Conservation (phyloP, 64 coral and sea anemone genomes). For the Actinia equina region DNA sequence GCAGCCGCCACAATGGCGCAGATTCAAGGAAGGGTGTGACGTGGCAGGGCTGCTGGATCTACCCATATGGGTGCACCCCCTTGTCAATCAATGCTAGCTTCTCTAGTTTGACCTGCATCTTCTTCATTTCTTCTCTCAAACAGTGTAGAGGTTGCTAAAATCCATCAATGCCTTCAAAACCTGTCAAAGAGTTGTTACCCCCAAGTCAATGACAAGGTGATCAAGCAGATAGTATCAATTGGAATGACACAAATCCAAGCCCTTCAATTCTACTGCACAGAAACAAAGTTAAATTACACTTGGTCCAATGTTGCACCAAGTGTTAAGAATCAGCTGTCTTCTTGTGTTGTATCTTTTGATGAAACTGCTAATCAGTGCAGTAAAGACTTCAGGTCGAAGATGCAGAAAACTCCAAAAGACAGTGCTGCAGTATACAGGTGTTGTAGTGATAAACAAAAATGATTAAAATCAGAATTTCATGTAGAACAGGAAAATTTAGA, state of each 20-base stretch:
- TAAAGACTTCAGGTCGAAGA: not conserved
- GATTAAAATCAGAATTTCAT: too few relatives aligned
- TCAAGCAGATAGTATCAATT: slow-evolving; percentile 3
- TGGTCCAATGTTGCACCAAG: not conserved
- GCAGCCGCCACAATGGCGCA: too few relatives aligned
- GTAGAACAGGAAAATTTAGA: too few relatives aligned
- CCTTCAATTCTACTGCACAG: slow-evolving; percentile 18
- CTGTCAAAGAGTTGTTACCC: slow-evolving; percentile 5
- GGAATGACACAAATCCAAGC: slow-evolving; percentile 10
- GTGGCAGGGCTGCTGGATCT: too few relatives aligned
- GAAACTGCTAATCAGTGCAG: not conserved
- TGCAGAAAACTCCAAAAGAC: not conserved
- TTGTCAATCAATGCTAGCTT: too few relatives aligned
- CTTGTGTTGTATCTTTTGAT: slow-evolving; percentile 2
- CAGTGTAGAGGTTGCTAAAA: not conserved
- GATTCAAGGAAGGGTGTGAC: too few relatives aligned
- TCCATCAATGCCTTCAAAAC: not conserved
- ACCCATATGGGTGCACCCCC: too few relatives aligned
- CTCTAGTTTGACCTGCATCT: not conserved
- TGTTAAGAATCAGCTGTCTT: not conserved
- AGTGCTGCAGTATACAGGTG: not conserved
- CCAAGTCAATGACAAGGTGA: not conserved
- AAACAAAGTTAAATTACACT: not conserved
- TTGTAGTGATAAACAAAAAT: not conserved
- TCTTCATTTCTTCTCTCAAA: not conserved